These are phyloP conservation scores for Corbicula japonica DNA, from an alignment of 2,888 invertebrate genomes.

Conservation along the genomic window DNA sequence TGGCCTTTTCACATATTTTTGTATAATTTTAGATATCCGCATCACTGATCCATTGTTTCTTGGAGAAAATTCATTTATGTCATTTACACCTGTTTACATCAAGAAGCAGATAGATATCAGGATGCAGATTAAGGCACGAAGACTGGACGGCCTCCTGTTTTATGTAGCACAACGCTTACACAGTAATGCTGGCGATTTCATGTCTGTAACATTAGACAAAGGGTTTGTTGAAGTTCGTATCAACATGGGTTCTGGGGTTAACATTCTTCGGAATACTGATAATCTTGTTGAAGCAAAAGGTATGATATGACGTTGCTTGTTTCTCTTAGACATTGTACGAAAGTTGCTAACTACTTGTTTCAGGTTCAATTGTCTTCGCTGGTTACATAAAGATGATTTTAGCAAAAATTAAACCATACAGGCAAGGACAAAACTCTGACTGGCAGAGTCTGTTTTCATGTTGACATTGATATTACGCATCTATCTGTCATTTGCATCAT, in stretches of 20 bases:
- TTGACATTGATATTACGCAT: too few species aligned
- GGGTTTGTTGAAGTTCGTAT: constrained; percentile 32
- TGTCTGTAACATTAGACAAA: constrained; percentile 38
- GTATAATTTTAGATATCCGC: constrained; percentile 34
- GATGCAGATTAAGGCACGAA: constrained; percentile 30
- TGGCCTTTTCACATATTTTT: neutral
- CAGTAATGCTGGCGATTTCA: constrained; percentile 48
- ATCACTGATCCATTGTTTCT: constrained; percentile 53
- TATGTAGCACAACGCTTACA: constrained; percentile 51
- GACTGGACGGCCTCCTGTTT: constrained; percentile 45
- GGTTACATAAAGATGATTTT: too few species aligned
- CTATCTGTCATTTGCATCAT: too few species aligned
- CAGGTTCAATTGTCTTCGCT: too few species aligned
- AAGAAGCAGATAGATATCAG: constrained; percentile 24
- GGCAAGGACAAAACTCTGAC: too few species aligned
- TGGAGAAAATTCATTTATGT: constrained; percentile 52
- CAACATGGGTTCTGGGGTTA: constrained; percentile 43
- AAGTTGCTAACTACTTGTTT: too few species aligned
- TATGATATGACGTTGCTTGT: too few species aligned
- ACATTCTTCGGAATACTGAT: constrained; percentile 15
- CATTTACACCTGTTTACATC: constrained; percentile 45
- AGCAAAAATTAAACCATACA: too few species aligned
- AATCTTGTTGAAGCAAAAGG: too few species aligned
- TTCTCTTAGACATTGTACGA: too few species aligned
- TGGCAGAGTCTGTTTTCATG: too few species aligned